phyloP scores from a whole-genome alignment of 2,797 vertebrate genomes.

The Clamator glandarius region DNA sequence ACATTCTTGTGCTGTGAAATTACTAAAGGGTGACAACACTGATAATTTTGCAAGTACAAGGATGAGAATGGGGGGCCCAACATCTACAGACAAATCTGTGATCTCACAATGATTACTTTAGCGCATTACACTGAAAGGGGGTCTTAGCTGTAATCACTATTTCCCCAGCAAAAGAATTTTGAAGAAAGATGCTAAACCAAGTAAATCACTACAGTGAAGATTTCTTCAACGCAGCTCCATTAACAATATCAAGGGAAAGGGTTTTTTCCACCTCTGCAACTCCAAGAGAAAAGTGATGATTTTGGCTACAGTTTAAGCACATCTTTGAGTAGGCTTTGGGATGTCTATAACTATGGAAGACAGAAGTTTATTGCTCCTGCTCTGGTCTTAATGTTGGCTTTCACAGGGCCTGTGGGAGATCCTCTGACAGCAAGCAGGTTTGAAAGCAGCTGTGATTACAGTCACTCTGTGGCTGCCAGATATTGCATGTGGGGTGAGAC shows the following conservation, averaged over 20 bases:
- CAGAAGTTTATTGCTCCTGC: constrained; percentile 28
- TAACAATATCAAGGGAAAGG: background rate
- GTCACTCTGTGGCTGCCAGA: background rate
- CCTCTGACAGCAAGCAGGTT: constrained; percentile 1
- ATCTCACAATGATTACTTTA: background rate
- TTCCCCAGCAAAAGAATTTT: background rate
- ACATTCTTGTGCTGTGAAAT: background rate
- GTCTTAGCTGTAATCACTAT: background rate
- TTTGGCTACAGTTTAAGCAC: constrained; percentile 12
- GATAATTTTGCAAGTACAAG: background rate
- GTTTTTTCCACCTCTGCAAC: background rate
- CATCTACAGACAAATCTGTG: background rate
- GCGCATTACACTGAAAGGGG: background rate
- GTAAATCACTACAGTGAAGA: background rate
- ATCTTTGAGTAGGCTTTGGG: constrained; percentile 10
- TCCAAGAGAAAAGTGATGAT: background rate
- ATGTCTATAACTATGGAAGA: constrained; percentile 30
- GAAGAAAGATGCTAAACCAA: background rate
- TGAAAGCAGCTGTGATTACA: constrained; percentile 31
- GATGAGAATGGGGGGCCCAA: background rate
- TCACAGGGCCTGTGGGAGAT: background rate
- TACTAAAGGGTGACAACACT: background rate
- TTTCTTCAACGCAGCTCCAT: background rate
- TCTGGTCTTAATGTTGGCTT: constrained; percentile 10
- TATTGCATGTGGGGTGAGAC: background rate